A percentile compares a stretch with the other conserved stretches of the same genome.
These are phyloP conservation scores for Discoglossus pictus DNA, from an alignment of 2,797 vertebrate genomes.

Conservation along the genomic window DNA sequence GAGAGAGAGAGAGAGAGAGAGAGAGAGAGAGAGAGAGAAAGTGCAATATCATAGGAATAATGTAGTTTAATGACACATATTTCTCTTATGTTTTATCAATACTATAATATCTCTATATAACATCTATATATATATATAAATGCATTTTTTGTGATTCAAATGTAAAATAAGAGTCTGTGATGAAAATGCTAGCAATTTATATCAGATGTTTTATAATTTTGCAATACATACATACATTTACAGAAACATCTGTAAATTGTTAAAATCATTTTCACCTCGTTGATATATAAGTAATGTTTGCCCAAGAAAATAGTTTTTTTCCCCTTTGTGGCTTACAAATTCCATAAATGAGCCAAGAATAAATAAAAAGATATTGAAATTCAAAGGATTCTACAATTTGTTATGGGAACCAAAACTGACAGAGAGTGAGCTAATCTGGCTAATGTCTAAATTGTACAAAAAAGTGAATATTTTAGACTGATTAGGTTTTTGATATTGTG, in stretches of 20 bases:
- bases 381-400: slow-evolving; percentile 19
- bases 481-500: slow-evolving; percentile 28
- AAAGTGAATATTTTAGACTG: slow-evolving; percentile 30
- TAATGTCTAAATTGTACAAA: slow-evolving; percentile 27
- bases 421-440: slow-evolving; percentile 34
- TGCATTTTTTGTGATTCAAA: slow-evolving; percentile 15
- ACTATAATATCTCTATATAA: not conserved
- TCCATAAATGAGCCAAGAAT: slow-evolving; percentile 3
- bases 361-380: slow-evolving; percentile 17
- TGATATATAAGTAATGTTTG: slow-evolving; percentile 20
- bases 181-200: slow-evolving; percentile 25
- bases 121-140: slow-evolving; percentile 19
- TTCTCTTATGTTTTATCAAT: too few relatives aligned
- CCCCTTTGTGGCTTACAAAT: slow-evolving; percentile 5
- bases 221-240: slow-evolving; percentile 31
- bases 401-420: slow-evolving; percentile 35
- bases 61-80: too few relatives aligned
- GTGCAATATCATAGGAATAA: too few relatives aligned
- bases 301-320: slow-evolving; percentile 16
- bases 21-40: too few relatives aligned
- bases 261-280: slow-evolving; percentile 18
- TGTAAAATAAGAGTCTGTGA: slow-evolving; percentile 9
- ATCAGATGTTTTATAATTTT: slow-evolving; percentile 38
- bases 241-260: slow-evolving; percentile 42
- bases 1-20: too few relatives aligned